Evolutionary conservation across 2,797 vertebrate species (phyloP).

Genomic region (Gadopsis bispinosus): DNA sequence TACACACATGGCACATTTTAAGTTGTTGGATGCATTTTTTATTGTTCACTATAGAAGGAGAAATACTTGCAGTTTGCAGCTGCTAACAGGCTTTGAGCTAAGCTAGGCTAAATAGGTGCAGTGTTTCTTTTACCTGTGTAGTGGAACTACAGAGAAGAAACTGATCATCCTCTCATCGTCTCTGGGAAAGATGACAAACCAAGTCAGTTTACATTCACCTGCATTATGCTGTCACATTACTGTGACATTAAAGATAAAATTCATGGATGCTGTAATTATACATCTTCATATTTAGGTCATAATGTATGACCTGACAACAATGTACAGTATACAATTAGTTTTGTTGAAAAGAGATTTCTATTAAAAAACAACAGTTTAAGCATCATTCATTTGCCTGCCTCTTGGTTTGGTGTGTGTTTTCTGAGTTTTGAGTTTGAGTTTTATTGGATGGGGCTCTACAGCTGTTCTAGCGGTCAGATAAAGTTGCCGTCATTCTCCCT

Average conservation of each 20-base stretch:
- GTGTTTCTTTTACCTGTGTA: background rate
- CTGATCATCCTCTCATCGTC: background rate
- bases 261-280: background rate
- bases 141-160: background rate
- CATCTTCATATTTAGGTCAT: background rate
- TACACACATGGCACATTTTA: background rate
- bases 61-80: background rate
- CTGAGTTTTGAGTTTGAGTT: background rate
- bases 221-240: background rate
- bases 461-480: slow-evolving; percentile 16
- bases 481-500: slow-evolving; percentile 37
- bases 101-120: background rate
- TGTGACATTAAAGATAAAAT: background rate
- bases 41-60: background rate
- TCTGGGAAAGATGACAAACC: background rate
- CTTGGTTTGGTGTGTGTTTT: background rate
- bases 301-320: background rate
- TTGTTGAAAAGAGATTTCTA: background rate
- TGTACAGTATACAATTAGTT: background rate
- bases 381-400: background rate
- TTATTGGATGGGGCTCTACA: background rate
- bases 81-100: background rate
- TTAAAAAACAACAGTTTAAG: background rate
- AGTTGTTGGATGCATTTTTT: background rate
- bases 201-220: background rate